Conservation (phyloP, 2,113 vertebrate genomes). For the Bostrychus sinensis region DNA sequence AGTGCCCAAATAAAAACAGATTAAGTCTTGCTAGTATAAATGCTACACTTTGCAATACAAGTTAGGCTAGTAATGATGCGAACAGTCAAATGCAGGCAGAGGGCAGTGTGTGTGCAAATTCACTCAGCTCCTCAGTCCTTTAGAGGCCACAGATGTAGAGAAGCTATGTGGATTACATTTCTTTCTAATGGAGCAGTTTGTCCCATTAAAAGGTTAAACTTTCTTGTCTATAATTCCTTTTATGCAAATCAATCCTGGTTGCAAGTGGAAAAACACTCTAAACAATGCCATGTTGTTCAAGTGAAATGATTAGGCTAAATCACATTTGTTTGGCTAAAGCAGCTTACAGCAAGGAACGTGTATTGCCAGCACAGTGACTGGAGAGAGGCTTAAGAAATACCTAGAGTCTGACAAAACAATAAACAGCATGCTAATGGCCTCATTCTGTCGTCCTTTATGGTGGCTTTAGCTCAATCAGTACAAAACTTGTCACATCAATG, state of each 20-base stretch:
- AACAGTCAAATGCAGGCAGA: constrained; percentile 2
- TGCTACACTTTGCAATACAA: too few species aligned
- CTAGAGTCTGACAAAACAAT: constrained; percentile 68
- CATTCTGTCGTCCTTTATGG: constrained; percentile 36
- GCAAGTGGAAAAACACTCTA: constrained; percentile 59
- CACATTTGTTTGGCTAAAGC: constrained; percentile 78
- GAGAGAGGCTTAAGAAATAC: constrained; percentile 68
- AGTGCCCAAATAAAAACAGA: too few species aligned
- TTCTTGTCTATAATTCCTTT: constrained; percentile 15
- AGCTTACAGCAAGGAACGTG: constrained; percentile 73
- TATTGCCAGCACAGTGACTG: constrained; percentile 57
- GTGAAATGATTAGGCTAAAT: constrained; percentile 78
- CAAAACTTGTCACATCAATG: constrained; percentile 17
- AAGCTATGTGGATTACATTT: background rate
- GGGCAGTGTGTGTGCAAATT: constrained; percentile 8
- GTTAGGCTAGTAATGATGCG: too few species aligned
- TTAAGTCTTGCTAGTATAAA: too few species aligned
- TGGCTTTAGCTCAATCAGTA: constrained; percentile 4
- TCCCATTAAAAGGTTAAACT: constrained; percentile 8
- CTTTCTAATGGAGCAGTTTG: background rate
- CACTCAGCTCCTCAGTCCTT: background rate
- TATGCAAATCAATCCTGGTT: constrained; percentile 28
- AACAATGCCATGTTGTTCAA: constrained; percentile 79
- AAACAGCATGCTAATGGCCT: constrained; percentile 49
- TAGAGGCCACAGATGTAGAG: background rate